phyloP scores from a whole-genome alignment of 2,888 invertebrate genomes.

The Erebia ligea region DNA sequence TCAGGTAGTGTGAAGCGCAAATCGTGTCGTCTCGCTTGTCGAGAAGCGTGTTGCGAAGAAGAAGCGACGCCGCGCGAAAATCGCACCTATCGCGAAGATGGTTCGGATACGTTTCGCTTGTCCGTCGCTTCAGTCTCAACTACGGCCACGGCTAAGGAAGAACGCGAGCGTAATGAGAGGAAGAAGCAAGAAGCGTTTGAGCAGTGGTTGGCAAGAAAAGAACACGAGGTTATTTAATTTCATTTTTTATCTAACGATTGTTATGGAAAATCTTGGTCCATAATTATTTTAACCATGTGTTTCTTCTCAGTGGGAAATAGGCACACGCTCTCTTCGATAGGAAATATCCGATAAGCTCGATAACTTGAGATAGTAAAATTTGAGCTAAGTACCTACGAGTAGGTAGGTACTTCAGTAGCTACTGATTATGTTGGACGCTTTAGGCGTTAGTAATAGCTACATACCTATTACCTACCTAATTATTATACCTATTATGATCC shows the following conservation, averaged over 20 bases:
- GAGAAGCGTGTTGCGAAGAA: conserved; percentile 40
- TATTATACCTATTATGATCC: too few relatives aligned
- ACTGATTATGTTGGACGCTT: too few relatives aligned
- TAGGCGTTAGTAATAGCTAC: too few relatives aligned
- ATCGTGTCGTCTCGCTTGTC: conserved; percentile 60
- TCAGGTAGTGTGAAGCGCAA: conserved; percentile 69
- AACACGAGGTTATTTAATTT: conserved; percentile 61
- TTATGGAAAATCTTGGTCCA: too few relatives aligned
- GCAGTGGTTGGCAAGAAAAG: conserved; percentile 73
- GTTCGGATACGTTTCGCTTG: conserved; percentile 71
- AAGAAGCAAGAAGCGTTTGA: conserved; percentile 70
- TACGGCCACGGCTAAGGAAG: conserved; percentile 73
- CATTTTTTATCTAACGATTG: not conserved
- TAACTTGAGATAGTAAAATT: too few relatives aligned
- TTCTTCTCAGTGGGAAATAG: too few relatives aligned
- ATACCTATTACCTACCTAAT: too few relatives aligned
- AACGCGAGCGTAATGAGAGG: conserved; percentile 69
- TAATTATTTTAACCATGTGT: too few relatives aligned
- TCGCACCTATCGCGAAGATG: conserved; percentile 69
- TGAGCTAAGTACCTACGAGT: too few relatives aligned
- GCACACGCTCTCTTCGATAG: too few relatives aligned
- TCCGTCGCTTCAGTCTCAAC: conserved; percentile 74
- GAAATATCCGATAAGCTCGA: too few relatives aligned
- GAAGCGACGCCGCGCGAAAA: conserved; percentile 63
- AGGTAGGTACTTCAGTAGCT: too few relatives aligned